Conservation (phyloP, 2,888 invertebrate species). For the Luperina testacea region DNA sequence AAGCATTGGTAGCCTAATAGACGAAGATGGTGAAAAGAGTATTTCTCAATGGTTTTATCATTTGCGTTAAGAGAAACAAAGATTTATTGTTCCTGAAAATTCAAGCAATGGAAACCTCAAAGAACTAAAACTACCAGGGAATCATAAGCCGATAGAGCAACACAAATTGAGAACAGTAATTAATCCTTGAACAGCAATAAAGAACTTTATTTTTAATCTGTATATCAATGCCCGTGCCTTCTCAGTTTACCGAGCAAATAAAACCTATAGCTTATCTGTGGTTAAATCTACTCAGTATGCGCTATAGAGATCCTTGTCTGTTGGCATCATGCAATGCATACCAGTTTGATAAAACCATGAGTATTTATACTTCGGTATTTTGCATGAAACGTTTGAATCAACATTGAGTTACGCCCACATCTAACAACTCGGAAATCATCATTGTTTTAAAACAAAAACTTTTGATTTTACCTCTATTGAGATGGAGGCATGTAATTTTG, state of each 20-base stretch:
- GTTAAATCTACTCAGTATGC: constrained; percentile 51
- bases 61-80: neutral
- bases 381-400: constrained; percentile 40
- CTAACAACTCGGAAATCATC: constrained; percentile 8
- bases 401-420: constrained; percentile 32
- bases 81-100: neutral
- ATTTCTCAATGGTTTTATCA: neutral
- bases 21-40: neutral
- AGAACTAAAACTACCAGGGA: constrained; percentile 15
- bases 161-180: constrained; percentile 23
- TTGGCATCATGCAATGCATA: constrained; percentile 46
- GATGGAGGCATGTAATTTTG: neutral
- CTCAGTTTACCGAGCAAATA: constrained; percentile 45
- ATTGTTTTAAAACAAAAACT: constrained; percentile 44
- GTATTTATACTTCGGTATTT: constrained; percentile 32
- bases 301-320: constrained; percentile 41
- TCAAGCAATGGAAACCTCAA: neutral
- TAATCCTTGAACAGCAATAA: constrained; percentile 33
- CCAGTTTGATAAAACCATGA: constrained; percentile 11
- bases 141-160: constrained; percentile 8
- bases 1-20: neutral
- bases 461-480: constrained; percentile 4
- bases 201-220: constrained; percentile 47
- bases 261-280: constrained; percentile 54
- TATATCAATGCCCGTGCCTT: constrained; percentile 41